A percentile compares a stretch with the other conserved stretches of the same genome.
phyloP scores from a whole-genome alignment of 1,140 invertebrate species.

The Copidosoma floridanum region DNA sequence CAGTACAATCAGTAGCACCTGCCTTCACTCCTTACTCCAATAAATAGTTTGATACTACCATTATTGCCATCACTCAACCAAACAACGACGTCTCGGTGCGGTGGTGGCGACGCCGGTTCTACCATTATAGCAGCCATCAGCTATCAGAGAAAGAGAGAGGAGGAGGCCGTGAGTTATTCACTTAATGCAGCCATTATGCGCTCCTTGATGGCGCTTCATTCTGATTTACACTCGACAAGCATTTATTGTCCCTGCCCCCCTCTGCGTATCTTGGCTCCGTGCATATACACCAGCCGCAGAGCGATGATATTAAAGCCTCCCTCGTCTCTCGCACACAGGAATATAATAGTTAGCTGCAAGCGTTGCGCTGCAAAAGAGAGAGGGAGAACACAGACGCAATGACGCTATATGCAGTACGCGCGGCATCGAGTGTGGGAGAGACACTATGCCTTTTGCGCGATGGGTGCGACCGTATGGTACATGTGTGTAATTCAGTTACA shows the following conservation, averaged over 20 bases:
- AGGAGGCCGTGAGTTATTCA: constrained; percentile 51
- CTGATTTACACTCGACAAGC: constrained; percentile 54
- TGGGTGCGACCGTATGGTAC: too few relatives aligned
- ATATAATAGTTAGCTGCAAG: constrained; percentile 1
- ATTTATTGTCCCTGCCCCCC: constrained; percentile 43
- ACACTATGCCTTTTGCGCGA: too few relatives aligned
- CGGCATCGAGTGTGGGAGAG: background rate
- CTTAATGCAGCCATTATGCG: constrained; percentile 53
- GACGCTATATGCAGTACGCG: background rate
- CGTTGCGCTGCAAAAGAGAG: background rate
- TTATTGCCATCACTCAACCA: constrained; percentile 44
- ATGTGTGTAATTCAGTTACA: too few relatives aligned
- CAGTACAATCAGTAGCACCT: too few relatives aligned
- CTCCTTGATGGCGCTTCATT: constrained; percentile 52
- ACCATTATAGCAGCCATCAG: background rate
- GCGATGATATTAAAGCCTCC: constrained; percentile 17
- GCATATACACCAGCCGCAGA: too few relatives aligned
- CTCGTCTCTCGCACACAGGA: too few relatives aligned
- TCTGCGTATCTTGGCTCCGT: background rate
- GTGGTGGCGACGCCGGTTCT: constrained; percentile 7
- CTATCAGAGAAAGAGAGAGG: too few relatives aligned
- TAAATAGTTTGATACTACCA: constrained; percentile 49
- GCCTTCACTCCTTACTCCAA: too few relatives aligned
- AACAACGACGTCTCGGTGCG: background rate
- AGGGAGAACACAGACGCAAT: background rate